phyloP scores from a whole-genome alignment of 1,140 invertebrate genomes.

The Drosophila aff. region DNA sequence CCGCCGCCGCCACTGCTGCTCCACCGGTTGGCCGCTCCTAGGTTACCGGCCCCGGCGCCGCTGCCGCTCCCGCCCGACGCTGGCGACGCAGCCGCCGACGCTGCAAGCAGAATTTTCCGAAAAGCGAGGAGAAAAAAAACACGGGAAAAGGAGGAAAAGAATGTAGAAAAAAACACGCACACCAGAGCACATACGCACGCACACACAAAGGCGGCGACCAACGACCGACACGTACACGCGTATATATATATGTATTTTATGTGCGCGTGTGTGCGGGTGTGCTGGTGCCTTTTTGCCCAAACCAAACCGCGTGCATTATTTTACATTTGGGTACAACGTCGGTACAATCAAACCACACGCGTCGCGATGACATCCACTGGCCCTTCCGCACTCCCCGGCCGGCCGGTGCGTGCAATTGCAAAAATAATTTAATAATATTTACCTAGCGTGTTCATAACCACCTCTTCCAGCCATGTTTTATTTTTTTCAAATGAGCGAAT shows the following conservation, averaged over 20 bases:
- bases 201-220: constrained; percentile 47
- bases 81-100: constrained; percentile 33
- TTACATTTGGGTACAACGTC: constrained; percentile 44
- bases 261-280: constrained; percentile 49
- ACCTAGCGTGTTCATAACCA: constrained; percentile 85
- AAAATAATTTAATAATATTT: constrained; percentile 84
- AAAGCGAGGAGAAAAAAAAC: constrained; percentile 57
- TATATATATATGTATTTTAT: constrained; percentile 40
- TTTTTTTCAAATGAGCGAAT: constrained; percentile 85
- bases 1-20: not conserved
- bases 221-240: constrained; percentile 48
- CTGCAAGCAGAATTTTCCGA: constrained; percentile 53
- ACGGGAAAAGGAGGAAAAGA: constrained; percentile 20
- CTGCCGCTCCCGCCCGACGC: not conserved
- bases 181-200: constrained; percentile 46
- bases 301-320: constrained; percentile 82
- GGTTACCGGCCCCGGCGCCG: not conserved
- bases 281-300: constrained; percentile 72
- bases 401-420: constrained; percentile 35
- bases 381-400: constrained; percentile 22
- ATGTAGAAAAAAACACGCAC: constrained; percentile 71
- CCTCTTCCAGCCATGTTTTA: constrained; percentile 85
- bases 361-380: constrained; percentile 24
- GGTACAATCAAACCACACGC: constrained; percentile 34
- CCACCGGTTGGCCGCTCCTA: not conserved